phyloP scores from a whole-genome alignment of 2,113 vertebrate species.

The Pangasianodon hypophthalmus region DNA sequence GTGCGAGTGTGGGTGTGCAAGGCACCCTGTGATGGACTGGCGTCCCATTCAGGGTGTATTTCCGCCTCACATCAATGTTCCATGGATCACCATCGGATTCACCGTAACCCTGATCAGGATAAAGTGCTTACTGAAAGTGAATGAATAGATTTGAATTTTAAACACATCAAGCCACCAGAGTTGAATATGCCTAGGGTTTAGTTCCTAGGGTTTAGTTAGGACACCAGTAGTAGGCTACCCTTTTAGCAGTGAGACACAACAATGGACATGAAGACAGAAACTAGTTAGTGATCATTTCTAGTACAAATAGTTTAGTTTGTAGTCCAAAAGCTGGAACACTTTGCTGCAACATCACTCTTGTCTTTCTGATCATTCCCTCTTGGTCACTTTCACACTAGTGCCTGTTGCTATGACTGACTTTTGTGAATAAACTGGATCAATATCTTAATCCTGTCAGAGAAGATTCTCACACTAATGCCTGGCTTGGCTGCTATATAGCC shows the following conservation, averaged over 20 bases:
- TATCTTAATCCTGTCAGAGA: conserved; percentile 24
- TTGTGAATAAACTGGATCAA: conserved; percentile 29
- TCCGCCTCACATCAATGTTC: not conserved
- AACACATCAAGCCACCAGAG: not conserved
- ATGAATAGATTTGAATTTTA: not conserved
- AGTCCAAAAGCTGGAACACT: not conserved
- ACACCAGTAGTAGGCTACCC: not conserved
- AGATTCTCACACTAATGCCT: conserved; percentile 2
- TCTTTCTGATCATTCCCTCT: not conserved
- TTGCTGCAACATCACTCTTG: not conserved
- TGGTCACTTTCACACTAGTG: not conserved
- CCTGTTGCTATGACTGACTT: conserved; percentile 34
- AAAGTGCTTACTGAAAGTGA: not conserved
- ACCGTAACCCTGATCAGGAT: not conserved
- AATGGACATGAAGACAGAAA: not conserved
- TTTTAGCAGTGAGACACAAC: not conserved
- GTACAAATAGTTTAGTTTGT: not conserved
- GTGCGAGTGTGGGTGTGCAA: not conserved
- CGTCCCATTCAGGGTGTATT: not conserved
- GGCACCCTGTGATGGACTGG: not conserved
- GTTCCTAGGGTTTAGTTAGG: not conserved
- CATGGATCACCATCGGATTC: not conserved
- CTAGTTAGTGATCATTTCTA: not conserved
- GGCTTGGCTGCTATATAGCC: not conserved
- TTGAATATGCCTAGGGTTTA: not conserved